Percentiles rank a stretch among this genome's conserved stretches.
Evolutionary conservation across 2,113 vertebrate species (phyloP).

Genomic region (Gnathonemus echidnorhynchus): DNA sequence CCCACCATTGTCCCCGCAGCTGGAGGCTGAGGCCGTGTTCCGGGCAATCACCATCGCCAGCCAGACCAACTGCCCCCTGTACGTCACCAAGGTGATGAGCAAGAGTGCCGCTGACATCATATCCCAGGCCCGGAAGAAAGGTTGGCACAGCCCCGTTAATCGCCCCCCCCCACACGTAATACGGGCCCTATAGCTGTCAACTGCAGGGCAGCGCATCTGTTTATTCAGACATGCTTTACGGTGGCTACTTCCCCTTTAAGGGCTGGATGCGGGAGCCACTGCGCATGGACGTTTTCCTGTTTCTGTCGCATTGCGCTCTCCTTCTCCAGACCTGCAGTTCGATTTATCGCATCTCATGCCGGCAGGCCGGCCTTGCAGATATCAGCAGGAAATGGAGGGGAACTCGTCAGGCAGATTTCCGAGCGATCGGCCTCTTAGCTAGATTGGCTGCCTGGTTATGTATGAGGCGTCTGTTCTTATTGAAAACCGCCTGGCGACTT

Average conservation of each 20-base stretch:
- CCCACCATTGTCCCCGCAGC: constrained; percentile 51
- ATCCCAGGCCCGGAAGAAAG: constrained; percentile 93
- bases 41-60: constrained; percentile 92
- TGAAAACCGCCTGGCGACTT: background rate
- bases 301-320: background rate
- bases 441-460: background rate
- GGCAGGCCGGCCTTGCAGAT: background rate
- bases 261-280: background rate
- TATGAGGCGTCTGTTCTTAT: background rate
- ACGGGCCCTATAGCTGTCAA: background rate
- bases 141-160: constrained; percentile 45
- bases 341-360: constrained; percentile 11
- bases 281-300: background rate
- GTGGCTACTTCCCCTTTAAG: background rate
- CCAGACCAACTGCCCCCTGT: constrained; percentile 97
- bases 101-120: constrained; percentile 96
- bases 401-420: background rate
- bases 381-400: background rate
- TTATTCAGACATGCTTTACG: background rate
- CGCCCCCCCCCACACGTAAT: background rate
- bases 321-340: background rate
- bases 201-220: background rate
- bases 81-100: constrained; percentile 96
- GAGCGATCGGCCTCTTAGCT: background rate
- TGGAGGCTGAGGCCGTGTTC: constrained; percentile 96